Percentiles rank a stretch among this genome's conserved stretches.
phyloP scores from a whole-genome alignment of 2,888 invertebrate species.

The Paralinhomoeus sp. region DNA sequence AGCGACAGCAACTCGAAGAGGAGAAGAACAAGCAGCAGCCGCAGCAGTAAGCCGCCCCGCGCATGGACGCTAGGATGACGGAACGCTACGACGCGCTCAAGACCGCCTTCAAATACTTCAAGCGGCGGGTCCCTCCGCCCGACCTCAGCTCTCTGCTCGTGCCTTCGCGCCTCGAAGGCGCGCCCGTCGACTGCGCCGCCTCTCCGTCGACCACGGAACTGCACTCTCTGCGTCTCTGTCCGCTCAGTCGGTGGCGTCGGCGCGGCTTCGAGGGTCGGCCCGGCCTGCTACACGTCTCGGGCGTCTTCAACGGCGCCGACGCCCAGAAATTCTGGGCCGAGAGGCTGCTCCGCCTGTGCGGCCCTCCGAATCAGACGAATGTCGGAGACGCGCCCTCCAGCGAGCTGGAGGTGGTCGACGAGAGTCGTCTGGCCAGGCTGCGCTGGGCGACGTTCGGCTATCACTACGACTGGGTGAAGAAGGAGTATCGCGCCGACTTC shows the following conservation, averaged over 20 bases:
- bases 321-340: not conserved
- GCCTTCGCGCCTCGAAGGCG: conserved; percentile 17
- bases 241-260: not conserved
- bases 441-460: conserved; percentile 90
- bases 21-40: too few relatives aligned
- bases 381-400: not conserved
- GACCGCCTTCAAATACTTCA: conserved; percentile 53
- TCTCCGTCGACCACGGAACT: not conserved
- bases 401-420: conserved; percentile 5
- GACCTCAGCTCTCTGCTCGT: conserved; percentile 42
- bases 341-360: not conserved
- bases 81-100: conserved; percentile 34
- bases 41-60: too few relatives aligned
- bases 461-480: conserved; percentile 92
- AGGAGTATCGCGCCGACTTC: conserved; percentile 32
- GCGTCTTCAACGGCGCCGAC: conserved; percentile 10
- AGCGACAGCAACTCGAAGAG: too few relatives aligned
- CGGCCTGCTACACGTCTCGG: conserved; percentile 22
- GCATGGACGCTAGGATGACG: too few relatives aligned
- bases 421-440: conserved; percentile 35
- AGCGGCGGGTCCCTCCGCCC: conserved; percentile 43
- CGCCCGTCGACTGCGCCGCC: not conserved
- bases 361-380: not conserved
- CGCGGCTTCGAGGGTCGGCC: not conserved
- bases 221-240: not conserved